These are phyloP conservation scores for Lipotes vexillifer DNA, from an alignment of 2,113 vertebrate genomes.

Conservation along the genomic window DNA sequence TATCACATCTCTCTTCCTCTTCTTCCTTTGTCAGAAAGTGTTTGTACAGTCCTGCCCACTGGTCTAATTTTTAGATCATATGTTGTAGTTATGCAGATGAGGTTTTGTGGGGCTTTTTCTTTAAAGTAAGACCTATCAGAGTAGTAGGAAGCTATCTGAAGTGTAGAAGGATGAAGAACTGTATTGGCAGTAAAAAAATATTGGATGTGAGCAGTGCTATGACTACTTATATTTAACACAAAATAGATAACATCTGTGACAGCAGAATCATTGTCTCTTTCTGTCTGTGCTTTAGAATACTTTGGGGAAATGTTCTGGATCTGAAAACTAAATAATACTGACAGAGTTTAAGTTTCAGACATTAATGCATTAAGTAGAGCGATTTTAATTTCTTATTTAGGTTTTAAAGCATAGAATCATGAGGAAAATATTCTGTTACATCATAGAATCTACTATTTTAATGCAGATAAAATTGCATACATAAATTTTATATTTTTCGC, in stretches of 20 bases:
- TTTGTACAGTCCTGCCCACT: background rate
- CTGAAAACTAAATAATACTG: background rate
- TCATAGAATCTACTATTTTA: background rate
- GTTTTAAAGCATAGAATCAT: background rate
- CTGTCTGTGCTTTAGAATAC: background rate
- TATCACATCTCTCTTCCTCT: background rate
- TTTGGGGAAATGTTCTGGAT: background rate
- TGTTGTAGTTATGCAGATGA: background rate
- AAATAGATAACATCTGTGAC: background rate
- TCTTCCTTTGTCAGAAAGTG: background rate
- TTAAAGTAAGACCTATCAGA: background rate
- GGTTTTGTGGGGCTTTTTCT: background rate
- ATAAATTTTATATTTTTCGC: background rate
- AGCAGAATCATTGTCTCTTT: background rate
- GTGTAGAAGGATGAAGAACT: background rate
- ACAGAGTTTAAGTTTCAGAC: background rate
- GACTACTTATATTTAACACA: background rate
- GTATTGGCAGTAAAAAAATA: background rate
- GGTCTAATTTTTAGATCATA: background rate
- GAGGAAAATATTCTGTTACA: background rate
- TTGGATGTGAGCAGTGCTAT: background rate
- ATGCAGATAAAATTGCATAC: background rate
- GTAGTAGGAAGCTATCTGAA: background rate
- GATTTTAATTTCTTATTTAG: constrained; percentile 12
- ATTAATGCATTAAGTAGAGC: background rate